Conservation (phyloP, 35 echinoderm and acorn worm species). For the Nesometra sesokonis region DNA sequence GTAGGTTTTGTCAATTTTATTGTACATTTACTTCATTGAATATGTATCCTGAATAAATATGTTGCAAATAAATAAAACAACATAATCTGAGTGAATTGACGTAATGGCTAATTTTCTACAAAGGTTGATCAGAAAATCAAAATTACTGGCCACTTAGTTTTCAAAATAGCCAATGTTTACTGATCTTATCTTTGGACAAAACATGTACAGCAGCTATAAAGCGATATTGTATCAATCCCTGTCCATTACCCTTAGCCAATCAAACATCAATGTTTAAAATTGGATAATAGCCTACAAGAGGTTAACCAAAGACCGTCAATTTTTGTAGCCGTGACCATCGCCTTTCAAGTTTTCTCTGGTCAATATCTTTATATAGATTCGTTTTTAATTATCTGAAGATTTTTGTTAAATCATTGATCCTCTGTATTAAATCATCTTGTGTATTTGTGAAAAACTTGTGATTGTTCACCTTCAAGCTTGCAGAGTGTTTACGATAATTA, state of each 20-base stretch:
- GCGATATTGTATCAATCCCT: background rate
- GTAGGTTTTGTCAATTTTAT: no score
- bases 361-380: no score
- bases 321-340: background rate
- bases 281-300: background rate
- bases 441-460: background rate
- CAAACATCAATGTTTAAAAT: background rate
- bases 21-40: no score
- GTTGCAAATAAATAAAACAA: no score
- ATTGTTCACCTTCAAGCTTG: background rate
- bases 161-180: background rate
- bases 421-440: background rate
- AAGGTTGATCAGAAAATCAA: background rate
- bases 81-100: background rate
- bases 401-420: background rate
- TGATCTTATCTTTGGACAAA: background rate
- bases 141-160: background rate
- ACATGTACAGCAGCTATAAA: background rate
- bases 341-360: background rate
- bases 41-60: no score
- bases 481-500: no score
- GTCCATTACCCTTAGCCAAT: background rate
- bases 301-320: background rate
- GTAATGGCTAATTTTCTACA: background rate
- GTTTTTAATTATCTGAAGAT: background rate